Conservation (phyloP, 2,797 vertebrate genomes). For the Eulemur coronatus region DNA sequence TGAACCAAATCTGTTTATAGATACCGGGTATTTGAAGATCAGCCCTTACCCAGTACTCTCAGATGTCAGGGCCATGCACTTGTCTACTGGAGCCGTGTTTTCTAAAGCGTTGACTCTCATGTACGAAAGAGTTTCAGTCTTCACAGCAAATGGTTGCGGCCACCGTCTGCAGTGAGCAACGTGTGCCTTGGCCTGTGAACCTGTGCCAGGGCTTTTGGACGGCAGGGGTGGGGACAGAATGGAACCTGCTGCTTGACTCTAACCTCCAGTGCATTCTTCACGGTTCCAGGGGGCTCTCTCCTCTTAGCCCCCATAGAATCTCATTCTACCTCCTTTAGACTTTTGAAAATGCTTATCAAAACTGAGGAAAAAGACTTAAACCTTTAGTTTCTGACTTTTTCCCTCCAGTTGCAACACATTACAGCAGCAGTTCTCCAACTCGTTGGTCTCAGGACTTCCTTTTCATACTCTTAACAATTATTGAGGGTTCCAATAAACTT, state of each 20-base stretch:
- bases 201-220: not conserved
- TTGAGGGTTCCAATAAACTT: not conserved
- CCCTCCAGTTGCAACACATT: not conserved
- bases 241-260: not conserved
- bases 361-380: not conserved
- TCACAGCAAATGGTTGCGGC: not conserved
- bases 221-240: not conserved
- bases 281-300: not conserved
- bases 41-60: not conserved
- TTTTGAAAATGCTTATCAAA: not conserved
- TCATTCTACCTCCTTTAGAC: not conserved
- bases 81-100: accelerated
- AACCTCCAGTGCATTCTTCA: not conserved
- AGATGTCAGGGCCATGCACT: not conserved
- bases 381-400: not conserved
- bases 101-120: not conserved
- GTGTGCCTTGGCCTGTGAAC: not conserved
- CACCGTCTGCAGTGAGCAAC: not conserved
- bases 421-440: not conserved
- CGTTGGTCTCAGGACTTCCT: not conserved
- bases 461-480: not conserved
- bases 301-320: not conserved
- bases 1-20: not conserved
- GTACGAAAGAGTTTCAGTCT: not conserved
- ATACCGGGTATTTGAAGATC: not conserved